These are phyloP conservation scores for Mus pahari DNA, from an alignment of 2,113 vertebrate genomes.

Conservation along the genomic window DNA sequence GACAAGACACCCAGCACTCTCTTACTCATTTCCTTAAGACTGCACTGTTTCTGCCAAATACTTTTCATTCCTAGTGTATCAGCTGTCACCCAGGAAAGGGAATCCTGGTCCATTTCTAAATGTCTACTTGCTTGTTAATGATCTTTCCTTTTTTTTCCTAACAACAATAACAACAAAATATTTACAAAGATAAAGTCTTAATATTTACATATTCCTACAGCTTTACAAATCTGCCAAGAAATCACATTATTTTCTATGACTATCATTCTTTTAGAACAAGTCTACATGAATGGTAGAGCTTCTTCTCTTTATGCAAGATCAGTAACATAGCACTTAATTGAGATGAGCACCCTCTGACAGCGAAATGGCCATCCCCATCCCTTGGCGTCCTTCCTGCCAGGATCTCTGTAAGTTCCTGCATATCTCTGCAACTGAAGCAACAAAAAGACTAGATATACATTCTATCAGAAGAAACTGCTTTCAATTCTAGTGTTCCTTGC, in stretches of 20 bases:
- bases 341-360: background rate
- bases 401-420: background rate
- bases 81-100: background rate
- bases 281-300: background rate
- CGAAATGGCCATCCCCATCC: background rate
- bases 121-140: background rate
- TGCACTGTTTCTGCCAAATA: background rate
- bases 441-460: background rate
- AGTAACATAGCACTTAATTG: background rate
- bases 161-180: background rate
- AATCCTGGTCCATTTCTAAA: background rate
- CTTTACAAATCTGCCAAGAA: background rate
- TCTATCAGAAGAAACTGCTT: background rate
- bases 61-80: background rate
- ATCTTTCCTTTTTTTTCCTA: background rate
- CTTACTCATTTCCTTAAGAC: background rate
- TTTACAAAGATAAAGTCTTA: background rate
- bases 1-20: background rate
- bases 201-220: background rate
- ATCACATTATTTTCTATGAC: background rate
- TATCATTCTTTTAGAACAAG: background rate
- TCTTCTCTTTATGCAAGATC: background rate
- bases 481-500: background rate
- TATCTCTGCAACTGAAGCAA: background rate
- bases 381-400: too few relatives aligned